phyloP scores from a whole-genome alignment of 2,113 vertebrate genomes.

The Todiramphus saurophagus region DNA sequence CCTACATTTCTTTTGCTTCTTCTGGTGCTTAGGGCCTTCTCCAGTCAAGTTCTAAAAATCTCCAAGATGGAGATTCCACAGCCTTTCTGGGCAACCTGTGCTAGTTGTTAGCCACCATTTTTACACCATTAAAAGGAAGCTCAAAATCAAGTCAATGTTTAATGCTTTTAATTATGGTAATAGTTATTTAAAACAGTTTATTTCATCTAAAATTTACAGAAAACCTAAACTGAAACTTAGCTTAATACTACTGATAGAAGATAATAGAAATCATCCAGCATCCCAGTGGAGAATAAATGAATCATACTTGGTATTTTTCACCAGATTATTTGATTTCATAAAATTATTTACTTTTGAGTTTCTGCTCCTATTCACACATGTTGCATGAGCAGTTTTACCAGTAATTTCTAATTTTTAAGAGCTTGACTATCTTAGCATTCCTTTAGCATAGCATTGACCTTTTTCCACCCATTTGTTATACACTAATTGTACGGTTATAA shows the following conservation, averaged over 20 bases:
- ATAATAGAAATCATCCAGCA: not conserved
- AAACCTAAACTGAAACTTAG: constrained; percentile 3
- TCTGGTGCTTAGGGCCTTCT: not conserved
- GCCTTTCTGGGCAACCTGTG: not conserved
- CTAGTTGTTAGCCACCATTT: not conserved
- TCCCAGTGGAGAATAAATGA: not conserved
- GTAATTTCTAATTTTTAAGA: not conserved
- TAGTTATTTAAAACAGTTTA: not conserved
- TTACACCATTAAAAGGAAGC: not conserved
- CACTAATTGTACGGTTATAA: not conserved
- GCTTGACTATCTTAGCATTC: not conserved
- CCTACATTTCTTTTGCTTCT: not conserved
- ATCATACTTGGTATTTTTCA: not conserved
- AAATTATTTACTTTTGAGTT: not conserved
- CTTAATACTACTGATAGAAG: constrained; percentile 5
- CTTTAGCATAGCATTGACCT: not conserved
- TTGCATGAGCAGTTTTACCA: not conserved
- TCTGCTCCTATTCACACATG: not conserved
- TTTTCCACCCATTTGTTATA: not conserved
- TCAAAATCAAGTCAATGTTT: not conserved
- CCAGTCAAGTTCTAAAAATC: not conserved
- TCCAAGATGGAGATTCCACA: not conserved
- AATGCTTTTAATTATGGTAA: not conserved
- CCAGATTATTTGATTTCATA: not conserved
- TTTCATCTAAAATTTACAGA: not conserved